phyloP scores from a whole-genome alignment of 1,140 invertebrate species.

The Maconellicoccus hirsutus region DNA sequence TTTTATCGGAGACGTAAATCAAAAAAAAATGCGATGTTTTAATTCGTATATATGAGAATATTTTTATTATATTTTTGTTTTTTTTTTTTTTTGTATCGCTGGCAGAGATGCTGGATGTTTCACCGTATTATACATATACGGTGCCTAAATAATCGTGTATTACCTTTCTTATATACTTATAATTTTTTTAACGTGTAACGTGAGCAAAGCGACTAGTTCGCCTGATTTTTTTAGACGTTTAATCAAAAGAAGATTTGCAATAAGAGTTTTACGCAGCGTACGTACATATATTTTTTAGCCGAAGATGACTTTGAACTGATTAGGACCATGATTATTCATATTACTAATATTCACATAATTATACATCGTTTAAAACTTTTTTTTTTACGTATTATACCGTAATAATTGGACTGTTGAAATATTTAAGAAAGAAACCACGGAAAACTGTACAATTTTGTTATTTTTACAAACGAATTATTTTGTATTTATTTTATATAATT shows the following conservation, averaged over 20 bases:
- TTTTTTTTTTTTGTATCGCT: not conserved
- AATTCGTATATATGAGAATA: no score
- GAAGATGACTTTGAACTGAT: constrained; percentile 8
- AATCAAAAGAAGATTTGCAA: no score
- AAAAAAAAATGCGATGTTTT: not conserved
- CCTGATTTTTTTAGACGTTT: not conserved
- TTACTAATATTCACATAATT: no score
- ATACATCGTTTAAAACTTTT: no score
- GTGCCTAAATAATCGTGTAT: constrained; percentile 8
- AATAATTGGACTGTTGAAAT: no score
- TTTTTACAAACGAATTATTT: not conserved
- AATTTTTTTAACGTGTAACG: not conserved
- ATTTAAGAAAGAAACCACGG: no score
- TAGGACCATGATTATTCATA: not conserved
- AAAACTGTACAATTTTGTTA: not conserved
- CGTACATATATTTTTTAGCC: no score
- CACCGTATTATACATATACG: not conserved
- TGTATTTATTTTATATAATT: not conserved
- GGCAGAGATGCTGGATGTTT: not conserved
- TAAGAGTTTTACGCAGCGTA: no score
- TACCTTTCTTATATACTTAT: not conserved
- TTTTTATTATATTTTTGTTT: no score
- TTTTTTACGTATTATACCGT: no score
- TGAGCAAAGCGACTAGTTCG: not conserved
- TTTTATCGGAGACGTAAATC: not conserved